These are phyloP conservation scores for Pherbina coryleti DNA, from an alignment of 2,888 invertebrate species.

Conservation along the genomic window DNA sequence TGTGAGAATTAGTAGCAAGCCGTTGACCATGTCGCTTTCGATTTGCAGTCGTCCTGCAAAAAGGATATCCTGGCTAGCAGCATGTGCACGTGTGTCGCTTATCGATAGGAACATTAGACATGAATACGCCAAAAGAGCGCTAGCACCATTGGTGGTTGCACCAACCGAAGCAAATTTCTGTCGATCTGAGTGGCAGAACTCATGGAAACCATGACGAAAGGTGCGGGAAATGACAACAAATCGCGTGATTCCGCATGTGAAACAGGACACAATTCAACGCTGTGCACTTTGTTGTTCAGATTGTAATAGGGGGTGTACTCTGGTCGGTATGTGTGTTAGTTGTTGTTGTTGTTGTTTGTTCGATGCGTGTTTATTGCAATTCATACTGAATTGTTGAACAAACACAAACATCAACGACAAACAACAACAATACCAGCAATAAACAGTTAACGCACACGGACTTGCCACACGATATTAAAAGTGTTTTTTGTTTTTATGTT, in stretches of 20 bases:
- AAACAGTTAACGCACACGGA: no score
- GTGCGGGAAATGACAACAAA: slow-evolving; percentile 32
- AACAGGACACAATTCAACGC: background rate
- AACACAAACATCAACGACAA: background rate
- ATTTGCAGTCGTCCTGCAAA: background rate
- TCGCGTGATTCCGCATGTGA: slow-evolving; percentile 29
- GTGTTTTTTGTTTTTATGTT: slow-evolving; percentile 38
- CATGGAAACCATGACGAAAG: slow-evolving; percentile 27
- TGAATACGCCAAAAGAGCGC: background rate
- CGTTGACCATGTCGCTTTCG: background rate
- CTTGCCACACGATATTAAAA: background rate
- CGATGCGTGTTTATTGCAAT: slow-evolving; percentile 35
- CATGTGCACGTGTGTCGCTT: slow-evolving; percentile 19
- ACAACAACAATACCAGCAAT: slow-evolving; percentile 12
- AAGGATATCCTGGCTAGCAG: slow-evolving; percentile 17
- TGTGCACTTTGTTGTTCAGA: background rate
- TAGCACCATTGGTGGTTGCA: background rate
- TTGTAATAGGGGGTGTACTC: background rate
- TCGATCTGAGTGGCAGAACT: background rate
- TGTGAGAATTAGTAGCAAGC: slow-evolving; percentile 25
- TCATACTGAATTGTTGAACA: background rate
- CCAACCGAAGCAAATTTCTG: background rate
- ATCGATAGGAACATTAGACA: background rate
- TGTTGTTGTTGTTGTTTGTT: slow-evolving; percentile 21
- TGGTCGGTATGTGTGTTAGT: background rate